phyloP scores from a whole-genome alignment of 1,140 invertebrate species.

The Drosophila pseudoananassae region DNA sequence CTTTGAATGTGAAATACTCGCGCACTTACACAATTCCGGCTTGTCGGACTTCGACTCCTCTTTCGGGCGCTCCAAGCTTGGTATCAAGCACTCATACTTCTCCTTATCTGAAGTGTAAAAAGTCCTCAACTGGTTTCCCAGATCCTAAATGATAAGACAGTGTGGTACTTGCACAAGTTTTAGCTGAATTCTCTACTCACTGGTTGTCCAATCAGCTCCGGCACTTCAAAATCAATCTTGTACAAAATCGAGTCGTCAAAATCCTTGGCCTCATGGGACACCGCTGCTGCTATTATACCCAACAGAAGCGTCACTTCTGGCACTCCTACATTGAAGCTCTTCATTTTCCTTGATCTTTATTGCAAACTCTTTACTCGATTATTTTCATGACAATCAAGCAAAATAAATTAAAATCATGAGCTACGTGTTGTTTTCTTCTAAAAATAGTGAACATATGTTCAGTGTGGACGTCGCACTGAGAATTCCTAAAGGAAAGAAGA shows the following conservation, averaged over 20 bases:
- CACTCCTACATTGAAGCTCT: background rate
- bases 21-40: slow-evolving; percentile 85
- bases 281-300: slow-evolving; percentile 15
- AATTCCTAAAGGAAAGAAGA: slow-evolving; percentile 8
- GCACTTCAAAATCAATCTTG: slow-evolving; percentile 92
- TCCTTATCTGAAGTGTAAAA: slow-evolving; percentile 89
- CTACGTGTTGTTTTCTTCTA: slow-evolving; percentile 60
- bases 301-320: slow-evolving; percentile 28
- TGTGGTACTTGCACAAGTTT: background rate
- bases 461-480: slow-evolving; percentile 1
- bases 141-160: slow-evolving; percentile 74
- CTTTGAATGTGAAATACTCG: background rate
- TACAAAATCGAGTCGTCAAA: slow-evolving; percentile 93
- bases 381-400: slow-evolving; percentile 37
- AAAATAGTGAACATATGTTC: slow-evolving; percentile 52
- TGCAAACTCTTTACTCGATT: slow-evolving; percentile 10
- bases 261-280: slow-evolving; percentile 87
- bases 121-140: slow-evolving; percentile 85
- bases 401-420: slow-evolving; percentile 9
- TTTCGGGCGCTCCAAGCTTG: slow-evolving; percentile 87
- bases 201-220: slow-evolving; percentile 63
- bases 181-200: slow-evolving; percentile 38
- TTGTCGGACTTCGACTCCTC: slow-evolving; percentile 86
- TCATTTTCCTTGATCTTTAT: slow-evolving; percentile 13
- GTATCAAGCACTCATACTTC: slow-evolving; percentile 91